These are phyloP conservation scores for Pangasius krempfi DNA, from an alignment of 2,797 vertebrate species.

Conservation along the genomic window DNA sequence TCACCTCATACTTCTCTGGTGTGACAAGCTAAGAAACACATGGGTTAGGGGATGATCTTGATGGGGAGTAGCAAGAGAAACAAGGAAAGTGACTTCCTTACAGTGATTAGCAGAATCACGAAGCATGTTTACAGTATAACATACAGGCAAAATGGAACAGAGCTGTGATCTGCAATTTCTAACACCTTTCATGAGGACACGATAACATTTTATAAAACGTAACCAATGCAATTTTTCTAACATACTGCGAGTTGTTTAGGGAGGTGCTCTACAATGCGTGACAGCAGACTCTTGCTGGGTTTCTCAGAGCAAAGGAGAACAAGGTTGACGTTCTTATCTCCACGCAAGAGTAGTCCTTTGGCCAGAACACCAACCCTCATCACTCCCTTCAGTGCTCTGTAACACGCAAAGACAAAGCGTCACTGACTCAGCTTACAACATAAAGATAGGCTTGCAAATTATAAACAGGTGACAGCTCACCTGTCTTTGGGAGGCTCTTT, in stretches of 20 bases:
- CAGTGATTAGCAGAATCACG: neutral
- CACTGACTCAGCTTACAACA: neutral
- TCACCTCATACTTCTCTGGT: slow-evolving; percentile 96
- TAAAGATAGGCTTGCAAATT: neutral
- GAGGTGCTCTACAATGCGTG: slow-evolving; percentile 89
- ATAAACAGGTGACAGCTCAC: slow-evolving; percentile 46
- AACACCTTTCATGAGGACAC: neutral
- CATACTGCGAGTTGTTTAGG: slow-evolving; percentile 93
- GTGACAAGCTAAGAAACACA: slow-evolving; percentile 84
- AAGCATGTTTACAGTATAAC: neutral
- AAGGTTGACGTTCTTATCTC: slow-evolving; percentile 92
- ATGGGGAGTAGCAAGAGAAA: neutral
- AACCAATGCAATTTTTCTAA: neutral
- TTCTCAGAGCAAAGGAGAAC: slow-evolving; percentile 95
- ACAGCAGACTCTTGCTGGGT: slow-evolving; percentile 86
- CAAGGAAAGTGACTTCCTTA: neutral
- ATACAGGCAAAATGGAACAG: neutral
- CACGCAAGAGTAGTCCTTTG: slow-evolving; percentile 94
- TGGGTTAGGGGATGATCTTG: slow-evolving; percentile 40
- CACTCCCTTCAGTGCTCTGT: slow-evolving; percentile 90
- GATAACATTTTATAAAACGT: neutral
- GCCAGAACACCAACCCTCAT: slow-evolving; percentile 95
- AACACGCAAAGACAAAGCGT: neutral
- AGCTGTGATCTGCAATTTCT: neutral
- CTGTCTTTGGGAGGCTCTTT: slow-evolving; percentile 74